phyloP scores from a whole-genome alignment of 2,888 invertebrate genomes.

The Napeogenes sylphis region DNA sequence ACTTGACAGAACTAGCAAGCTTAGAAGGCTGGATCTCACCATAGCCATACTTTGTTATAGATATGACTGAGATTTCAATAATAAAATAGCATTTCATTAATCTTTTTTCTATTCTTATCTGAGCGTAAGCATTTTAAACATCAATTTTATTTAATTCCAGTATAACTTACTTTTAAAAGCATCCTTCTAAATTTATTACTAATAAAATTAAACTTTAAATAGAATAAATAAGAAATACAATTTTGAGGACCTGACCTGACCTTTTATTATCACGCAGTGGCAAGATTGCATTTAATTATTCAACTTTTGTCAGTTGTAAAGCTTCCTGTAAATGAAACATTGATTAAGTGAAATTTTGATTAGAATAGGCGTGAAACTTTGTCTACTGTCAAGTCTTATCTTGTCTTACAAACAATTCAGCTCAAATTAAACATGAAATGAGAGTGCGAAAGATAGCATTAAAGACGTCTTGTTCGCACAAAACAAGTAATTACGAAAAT shows the following conservation, averaged over 20 bases:
- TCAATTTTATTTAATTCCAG: no score
- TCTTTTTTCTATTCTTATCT: no score
- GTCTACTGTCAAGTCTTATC: neutral
- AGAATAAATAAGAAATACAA: neutral
- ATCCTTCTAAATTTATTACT: neutral
- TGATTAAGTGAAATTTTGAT: conserved; percentile 30
- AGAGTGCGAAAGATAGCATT: neutral
- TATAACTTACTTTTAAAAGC: no score
- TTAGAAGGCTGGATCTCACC: no score
- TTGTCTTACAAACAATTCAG: conserved; percentile 2
- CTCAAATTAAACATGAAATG: conserved; percentile 18
- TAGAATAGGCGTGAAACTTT: conserved; percentile 11
- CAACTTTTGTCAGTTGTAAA: conserved; percentile 27
- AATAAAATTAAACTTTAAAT: neutral
- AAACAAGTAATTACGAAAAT: no score
- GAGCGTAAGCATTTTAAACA: no score
- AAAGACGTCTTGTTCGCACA: no score
- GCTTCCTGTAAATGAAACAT: conserved; percentile 30
- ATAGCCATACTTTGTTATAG: no score
- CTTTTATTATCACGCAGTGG: conserved; percentile 21
- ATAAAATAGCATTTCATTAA: no score
- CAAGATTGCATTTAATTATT: conserved; percentile 32
- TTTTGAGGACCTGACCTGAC: neutral
- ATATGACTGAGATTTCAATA: no score
- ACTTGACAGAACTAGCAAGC: no score